Conservation (phyloP, 2,888 invertebrate genomes). For the Leucozona laternaria region DNA sequence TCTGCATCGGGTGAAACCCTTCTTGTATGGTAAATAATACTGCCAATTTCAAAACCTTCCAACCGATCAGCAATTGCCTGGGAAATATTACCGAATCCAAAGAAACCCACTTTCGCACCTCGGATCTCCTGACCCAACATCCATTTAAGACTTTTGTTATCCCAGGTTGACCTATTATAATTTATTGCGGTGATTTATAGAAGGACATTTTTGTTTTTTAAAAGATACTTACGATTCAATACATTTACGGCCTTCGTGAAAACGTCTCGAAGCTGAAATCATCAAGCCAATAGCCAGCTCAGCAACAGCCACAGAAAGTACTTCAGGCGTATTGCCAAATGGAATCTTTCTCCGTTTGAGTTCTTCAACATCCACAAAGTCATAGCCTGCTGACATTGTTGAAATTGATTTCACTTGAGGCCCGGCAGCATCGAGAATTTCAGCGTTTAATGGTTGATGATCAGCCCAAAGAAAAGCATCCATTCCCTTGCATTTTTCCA, state of each 20-base stretch:
- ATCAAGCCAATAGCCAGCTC: slow-evolving; percentile 92
- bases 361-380: slow-evolving; percentile 91
- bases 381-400: slow-evolving; percentile 94
- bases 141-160: slow-evolving; percentile 89
- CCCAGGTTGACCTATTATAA: slow-evolving; percentile 87
- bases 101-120: slow-evolving; percentile 91
- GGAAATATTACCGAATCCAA: slow-evolving; percentile 93
- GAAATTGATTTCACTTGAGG: slow-evolving; percentile 89
- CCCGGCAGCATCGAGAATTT: slow-evolving; percentile 83
- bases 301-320: slow-evolving; percentile 91
- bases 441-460: slow-evolving; percentile 80
- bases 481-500: slow-evolving; percentile 81
- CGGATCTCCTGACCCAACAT: slow-evolving; percentile 91
- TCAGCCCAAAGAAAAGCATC: slow-evolving; percentile 82
- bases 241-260: slow-evolving; percentile 89
- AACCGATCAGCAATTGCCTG: slow-evolving; percentile 90
- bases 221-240: slow-evolving; percentile 84
- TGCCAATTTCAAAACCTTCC: slow-evolving; percentile 88
- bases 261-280: slow-evolving; percentile 90
- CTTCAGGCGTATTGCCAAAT: slow-evolving; percentile 92
- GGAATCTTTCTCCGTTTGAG: slow-evolving; percentile 89
- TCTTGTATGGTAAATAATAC: slow-evolving; percentile 90
- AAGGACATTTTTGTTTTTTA: not conserved
- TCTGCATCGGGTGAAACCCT: slow-evolving; percentile 83
- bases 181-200: not conserved